Base-by-base conservation (phyloP, 1,140 invertebrate genomes). In the Drosophila quadrilineata region DNA sequence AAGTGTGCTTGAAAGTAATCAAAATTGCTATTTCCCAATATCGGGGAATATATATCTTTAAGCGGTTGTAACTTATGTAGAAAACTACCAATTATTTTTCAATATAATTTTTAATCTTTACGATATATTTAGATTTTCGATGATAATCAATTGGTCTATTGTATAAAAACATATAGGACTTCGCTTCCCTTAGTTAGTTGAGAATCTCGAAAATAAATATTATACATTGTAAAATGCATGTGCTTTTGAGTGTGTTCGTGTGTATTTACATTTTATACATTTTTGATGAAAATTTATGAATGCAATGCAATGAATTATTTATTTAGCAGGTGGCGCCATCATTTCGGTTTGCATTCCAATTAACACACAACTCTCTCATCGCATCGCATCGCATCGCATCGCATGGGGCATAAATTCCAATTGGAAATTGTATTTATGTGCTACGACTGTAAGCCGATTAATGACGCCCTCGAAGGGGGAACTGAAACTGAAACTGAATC, bases 381-480 rank as follows among this genome's bases (percentile, higher is more conserved):
- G 24, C 28, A 33, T n/a, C 14, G 14, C 8, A 4, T 22, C 5
- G 21, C 35, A 40, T 0, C 2, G 35, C 5, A 12, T 6, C 24
- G 28, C 26, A 22, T 48, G 2, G 17, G 45, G 65, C 54, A 74
- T 70, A 79, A 65, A 77, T 77, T 77, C 36, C 46, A 79, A 65
- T 56, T 40, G 38, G 59, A 56, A 54, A 64, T 46, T 69, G 73
- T 77, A 77, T 77, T 79, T 70, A 74, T 77, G 70, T 79, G n/a
- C n/a, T n/a, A n/a, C 70, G 70, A 59, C 60, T 70, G 60, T 74
- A 77, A 79, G 75, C 75, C 75, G 75, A 79, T 79, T 79, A 79
- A 79, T 80, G 71, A 71, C 41, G 59, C 10, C 43, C 43, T 43
- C 48, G 16, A 36, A 28, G n/a, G n/a, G n/a, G n/a, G n/a, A 53